phyloP scores from a whole-genome alignment of 1,140 invertebrate genomes.

The Aphidius gifuensis region DNA sequence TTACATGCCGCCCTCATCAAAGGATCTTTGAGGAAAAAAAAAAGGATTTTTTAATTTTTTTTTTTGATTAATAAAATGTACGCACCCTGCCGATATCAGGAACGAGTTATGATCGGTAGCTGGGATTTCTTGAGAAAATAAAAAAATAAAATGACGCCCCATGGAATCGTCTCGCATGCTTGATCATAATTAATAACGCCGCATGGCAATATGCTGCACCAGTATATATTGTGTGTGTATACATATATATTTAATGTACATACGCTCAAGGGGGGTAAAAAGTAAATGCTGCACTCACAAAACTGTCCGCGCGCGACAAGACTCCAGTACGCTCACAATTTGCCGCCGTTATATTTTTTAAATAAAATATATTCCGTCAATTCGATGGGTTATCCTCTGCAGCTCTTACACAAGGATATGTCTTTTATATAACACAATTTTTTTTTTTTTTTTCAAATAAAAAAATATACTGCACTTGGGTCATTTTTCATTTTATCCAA shows the following conservation, averaged over 20 bases:
- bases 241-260: not conserved
- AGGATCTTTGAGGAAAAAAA: not conserved
- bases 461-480: no score
- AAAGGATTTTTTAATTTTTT: not conserved
- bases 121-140: conserved; percentile 20
- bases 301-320: conserved; percentile 37
- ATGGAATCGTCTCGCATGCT: conserved; percentile 51
- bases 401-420: no score
- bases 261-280: not conserved
- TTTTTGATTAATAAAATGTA: conserved; percentile 17
- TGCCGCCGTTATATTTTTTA: no score
- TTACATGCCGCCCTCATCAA: conserved; percentile 27
- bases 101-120: conserved; percentile 40
- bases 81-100: conserved; percentile 31
- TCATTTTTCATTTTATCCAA: no score
- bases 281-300: conserved; percentile 40
- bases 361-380: no score
- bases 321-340: no score
- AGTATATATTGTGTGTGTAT: not conserved
- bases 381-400: no score
- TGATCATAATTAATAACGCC: conserved; percentile 54
- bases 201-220: conserved; percentile 13
- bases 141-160: conserved; percentile 19
- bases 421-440: no score
- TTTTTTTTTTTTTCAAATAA: no score